Evolutionary conservation across 2,888 invertebrate genomes (phyloP), one percentile per base, ranked within the genome.

Genomic region (Sphaeridia pumilis): DNA sequence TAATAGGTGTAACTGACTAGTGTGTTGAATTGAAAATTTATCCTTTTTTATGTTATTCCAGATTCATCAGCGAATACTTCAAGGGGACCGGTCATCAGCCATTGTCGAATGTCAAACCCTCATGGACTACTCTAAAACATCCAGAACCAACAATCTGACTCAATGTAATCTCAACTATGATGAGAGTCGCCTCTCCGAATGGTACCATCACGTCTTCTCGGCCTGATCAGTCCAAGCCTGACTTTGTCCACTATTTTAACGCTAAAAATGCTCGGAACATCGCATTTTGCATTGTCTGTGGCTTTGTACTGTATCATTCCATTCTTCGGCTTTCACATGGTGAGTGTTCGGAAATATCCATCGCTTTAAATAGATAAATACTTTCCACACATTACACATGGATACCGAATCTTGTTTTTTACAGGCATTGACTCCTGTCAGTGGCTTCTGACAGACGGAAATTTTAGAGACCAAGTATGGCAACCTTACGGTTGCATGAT

Each of bases 401-500:
- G 17, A 7, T 22, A 35, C 21, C 35, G 34, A 43, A 20, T n/a
- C n/a, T n/a, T n/a, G n/a, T 34, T 27, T 41, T 20, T 25, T 43
- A 24, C 54, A 88, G 93, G 92, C 20, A 86, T 85, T 59, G 90
- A 94, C 72, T 90, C 93, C 0, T 95, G 95, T 68, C 84, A 85
- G 56, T 93, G 93, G 90, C 74, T 95, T 49, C 71, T 95, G 56
- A 84, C 87, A 12, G 88, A 92, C 69, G 94, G 94, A 1, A 77
- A 92, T 53, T 93, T 90, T 67, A 92, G 93, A 71, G 88, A 92
- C 68, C 84, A 88, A 70, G 87, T 89, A 69, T 95, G 94, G 95
- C 95, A 95, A 69, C 94, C 95, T 0, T 94, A 92, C 70, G 95
- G 95, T 0, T 95, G 95, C 70, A 95, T 95, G 94, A 79, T 94